Percentiles rank a stretch among this genome's conserved stretches.
These are phyloP conservation scores for Pelusios castaneus DNA, from an alignment of 2,113 vertebrate genomes.

Conservation along the genomic window DNA sequence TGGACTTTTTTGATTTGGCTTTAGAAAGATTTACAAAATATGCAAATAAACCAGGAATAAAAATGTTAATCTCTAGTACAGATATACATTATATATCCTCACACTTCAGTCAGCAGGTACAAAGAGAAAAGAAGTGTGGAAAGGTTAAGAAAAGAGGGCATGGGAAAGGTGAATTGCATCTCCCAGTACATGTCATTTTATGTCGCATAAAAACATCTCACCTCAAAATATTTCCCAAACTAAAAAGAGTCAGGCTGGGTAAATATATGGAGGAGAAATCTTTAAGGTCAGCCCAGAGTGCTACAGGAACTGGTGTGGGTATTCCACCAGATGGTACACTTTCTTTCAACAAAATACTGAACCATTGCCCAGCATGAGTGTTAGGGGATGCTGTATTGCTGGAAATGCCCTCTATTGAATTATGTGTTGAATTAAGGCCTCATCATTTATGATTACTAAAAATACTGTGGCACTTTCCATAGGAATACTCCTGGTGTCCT, in stretches of 20 bases:
- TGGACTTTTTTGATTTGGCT: too few relatives aligned
- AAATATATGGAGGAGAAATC: neutral
- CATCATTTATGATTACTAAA: neutral
- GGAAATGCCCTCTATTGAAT: neutral
- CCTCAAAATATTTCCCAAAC: accelerated
- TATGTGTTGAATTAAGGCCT: neutral
- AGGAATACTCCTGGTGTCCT: neutral
- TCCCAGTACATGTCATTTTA: neutral
- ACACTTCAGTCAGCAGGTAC: neutral
- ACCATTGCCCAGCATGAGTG: neutral
- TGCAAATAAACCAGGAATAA: conserved; percentile 25
- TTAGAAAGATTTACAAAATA: neutral
- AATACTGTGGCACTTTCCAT: neutral
- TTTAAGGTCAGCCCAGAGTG: too few relatives aligned
- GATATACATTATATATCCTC: neutral
- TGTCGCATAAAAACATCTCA: neutral
- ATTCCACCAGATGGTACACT: too few relatives aligned
- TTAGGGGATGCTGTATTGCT: neutral
- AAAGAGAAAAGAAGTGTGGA: neutral
- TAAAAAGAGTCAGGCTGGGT: neutral
- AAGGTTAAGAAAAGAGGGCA: accelerated
- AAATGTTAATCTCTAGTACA: neutral
- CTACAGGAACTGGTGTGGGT: too few relatives aligned
- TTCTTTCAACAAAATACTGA: too few relatives aligned
- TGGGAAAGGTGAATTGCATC: neutral